Percentiles rank a stretch among this genome's conserved stretches.
Conservation (phyloP, 2,113 vertebrate genomes). For the Lagopus muta region DNA sequence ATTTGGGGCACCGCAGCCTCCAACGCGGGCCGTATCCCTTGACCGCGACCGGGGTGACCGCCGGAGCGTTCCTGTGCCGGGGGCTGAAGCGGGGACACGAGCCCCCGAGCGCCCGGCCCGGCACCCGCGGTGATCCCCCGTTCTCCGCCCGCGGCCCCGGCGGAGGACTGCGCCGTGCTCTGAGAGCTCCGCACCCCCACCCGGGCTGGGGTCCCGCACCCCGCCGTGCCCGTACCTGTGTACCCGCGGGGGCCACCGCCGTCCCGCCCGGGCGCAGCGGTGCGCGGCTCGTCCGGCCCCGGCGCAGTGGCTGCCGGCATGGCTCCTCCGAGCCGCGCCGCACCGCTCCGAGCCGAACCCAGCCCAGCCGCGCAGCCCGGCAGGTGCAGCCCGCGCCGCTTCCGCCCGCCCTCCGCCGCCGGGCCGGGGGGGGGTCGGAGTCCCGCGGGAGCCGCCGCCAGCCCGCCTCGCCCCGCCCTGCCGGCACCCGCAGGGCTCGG, state of each 20-base stretch:
- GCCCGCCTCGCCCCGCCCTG: background rate
- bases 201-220: no score
- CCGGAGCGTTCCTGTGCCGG: background rate
- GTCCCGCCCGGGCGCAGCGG: constrained; percentile 39
- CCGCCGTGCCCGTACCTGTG: constrained; percentile 75
- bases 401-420: background rate
- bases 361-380: background rate
- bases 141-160: no score
- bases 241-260: constrained; percentile 32
- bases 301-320: constrained; percentile 77
- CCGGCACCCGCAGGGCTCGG: no score
- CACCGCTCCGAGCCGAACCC: background rate
- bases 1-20: background rate
- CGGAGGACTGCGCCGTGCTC: no score
- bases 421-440: background rate
- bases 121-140: background rate
- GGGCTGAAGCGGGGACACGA: background rate
- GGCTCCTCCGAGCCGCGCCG: background rate
- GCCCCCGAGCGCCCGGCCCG: no score
- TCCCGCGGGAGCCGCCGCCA: background rate
- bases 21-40: background rate
- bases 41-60: background rate
- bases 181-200: no score
- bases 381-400: background rate
- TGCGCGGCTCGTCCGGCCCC: constrained; percentile 68